Conservation (phyloP, 2,797 vertebrate species). For the Periparus ater region DNA sequence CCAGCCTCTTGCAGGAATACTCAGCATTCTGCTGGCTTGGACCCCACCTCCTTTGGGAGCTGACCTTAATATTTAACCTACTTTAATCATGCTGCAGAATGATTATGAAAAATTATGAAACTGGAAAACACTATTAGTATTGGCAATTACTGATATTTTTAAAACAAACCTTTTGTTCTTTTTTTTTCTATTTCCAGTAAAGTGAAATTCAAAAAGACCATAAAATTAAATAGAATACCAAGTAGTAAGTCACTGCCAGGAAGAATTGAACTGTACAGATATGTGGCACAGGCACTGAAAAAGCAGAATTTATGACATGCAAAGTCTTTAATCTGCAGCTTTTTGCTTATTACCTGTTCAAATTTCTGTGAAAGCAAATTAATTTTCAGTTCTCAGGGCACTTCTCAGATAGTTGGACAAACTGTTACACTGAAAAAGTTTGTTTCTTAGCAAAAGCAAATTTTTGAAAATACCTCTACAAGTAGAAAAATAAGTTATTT, state of each 20-base stretch:
- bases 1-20: slow-evolving; percentile 27
- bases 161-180: slow-evolving; percentile 19
- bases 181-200: slow-evolving; percentile 45
- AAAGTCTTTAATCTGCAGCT: slow-evolving; percentile 34
- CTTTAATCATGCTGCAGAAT: slow-evolving; percentile 1
- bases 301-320: neutral
- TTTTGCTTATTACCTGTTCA: slow-evolving; percentile 35
- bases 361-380: slow-evolving; percentile 52
- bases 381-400: slow-evolving; percentile 36
- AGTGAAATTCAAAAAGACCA: slow-evolving; percentile 22
- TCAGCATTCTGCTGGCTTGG: neutral
- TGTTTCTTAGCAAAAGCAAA: neutral
- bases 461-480: neutral
- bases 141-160: slow-evolving; percentile 31
- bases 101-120: slow-evolving; percentile 13
- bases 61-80: slow-evolving; percentile 41
- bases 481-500: slow-evolving; percentile 10
- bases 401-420: neutral
- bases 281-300: neutral
- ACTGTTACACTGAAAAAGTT: slow-evolving; percentile 49
- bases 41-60: neutral
- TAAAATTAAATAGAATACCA: slow-evolving; percentile 14
- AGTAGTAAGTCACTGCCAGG: neutral
- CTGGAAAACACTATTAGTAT: neutral
- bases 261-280: slow-evolving; percentile 11